A percentile compares a stretch with the other conserved stretches of the same genome.
Conservation (phyloP, 1,140 invertebrate species). For the Coelopa frigida region DNA sequence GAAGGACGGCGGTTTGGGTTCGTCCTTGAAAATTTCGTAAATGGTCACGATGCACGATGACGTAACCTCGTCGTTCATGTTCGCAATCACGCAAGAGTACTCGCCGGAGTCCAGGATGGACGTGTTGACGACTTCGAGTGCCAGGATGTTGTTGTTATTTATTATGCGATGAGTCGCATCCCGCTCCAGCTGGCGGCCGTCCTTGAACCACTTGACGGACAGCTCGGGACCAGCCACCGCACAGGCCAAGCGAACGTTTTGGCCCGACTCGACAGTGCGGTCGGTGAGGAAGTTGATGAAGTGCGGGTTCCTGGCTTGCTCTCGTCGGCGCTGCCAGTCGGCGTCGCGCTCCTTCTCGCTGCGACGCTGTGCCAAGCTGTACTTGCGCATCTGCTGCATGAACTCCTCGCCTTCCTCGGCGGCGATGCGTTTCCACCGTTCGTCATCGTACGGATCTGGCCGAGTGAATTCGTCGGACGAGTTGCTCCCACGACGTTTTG, state of each 20-base stretch:
- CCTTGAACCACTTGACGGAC: slow-evolving; percentile 75
- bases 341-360: slow-evolving; percentile 42
- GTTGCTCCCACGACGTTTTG: slow-evolving; percentile 32
- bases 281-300: slow-evolving; percentile 63
- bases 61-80: slow-evolving; percentile 61
- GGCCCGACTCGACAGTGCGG: slow-evolving; percentile 63
- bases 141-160: slow-evolving; percentile 62
- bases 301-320: slow-evolving; percentile 34
- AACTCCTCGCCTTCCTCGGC: slow-evolving; percentile 40
- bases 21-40: slow-evolving; percentile 43
- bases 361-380: slow-evolving; percentile 30
- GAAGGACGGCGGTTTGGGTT: slow-evolving; percentile 42
- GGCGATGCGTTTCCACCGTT: slow-evolving; percentile 38
- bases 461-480: slow-evolving; percentile 38
- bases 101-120: slow-evolving; percentile 60
- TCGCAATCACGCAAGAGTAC: slow-evolving; percentile 67
- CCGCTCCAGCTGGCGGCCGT: slow-evolving; percentile 54
- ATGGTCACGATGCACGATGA: slow-evolving; percentile 54
- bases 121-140: slow-evolving; percentile 66
- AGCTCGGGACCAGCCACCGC: slow-evolving; percentile 76
- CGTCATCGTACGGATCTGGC: slow-evolving; percentile 38
- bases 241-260: slow-evolving; percentile 73
- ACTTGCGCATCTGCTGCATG: slow-evolving; percentile 41
- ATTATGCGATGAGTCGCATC: slow-evolving; percentile 52
- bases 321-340: slow-evolving; percentile 39